Evolutionary conservation across 53 echinoderm and acorn worm species (phyloP).

Genomic region (Glandiceps talaboti): DNA sequence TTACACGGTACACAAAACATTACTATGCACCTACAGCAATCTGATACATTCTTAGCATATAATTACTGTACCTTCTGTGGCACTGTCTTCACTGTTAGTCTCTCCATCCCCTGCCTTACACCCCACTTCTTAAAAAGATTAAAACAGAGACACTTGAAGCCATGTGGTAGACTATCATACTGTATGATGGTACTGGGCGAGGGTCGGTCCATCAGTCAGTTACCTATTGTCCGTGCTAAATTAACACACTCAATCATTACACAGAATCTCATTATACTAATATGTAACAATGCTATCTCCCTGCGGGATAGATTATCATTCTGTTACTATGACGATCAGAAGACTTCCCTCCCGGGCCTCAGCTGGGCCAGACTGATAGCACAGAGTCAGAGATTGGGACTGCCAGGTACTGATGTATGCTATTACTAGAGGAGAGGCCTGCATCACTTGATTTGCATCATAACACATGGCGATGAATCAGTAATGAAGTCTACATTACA

Average conservation of each 20-base stretch:
- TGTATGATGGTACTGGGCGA: background rate
- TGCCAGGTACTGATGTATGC: too few species aligned
- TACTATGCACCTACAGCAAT: too few species aligned
- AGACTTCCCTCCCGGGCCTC: background rate
- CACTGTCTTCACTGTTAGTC: too few species aligned
- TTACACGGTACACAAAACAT: too few species aligned
- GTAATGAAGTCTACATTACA: background rate
- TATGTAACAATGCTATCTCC: background rate
- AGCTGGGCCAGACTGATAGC: too few species aligned
- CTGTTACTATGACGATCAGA: background rate
- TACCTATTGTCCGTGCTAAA: background rate
- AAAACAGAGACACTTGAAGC: background rate
- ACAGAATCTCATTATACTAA: background rate
- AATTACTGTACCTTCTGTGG: background rate
- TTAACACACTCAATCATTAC: background rate
- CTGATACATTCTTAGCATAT: too few species aligned
- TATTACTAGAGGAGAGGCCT: too few species aligned
- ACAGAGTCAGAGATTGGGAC: too few species aligned
- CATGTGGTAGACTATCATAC: background rate
- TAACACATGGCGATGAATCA: too few species aligned
- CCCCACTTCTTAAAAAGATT: background rate
- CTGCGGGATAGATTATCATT: background rate
- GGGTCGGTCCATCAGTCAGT: background rate
- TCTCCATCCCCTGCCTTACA: background rate
- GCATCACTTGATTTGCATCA: too few species aligned